phyloP scores from a whole-genome alignment of 2,113 vertebrate species.

The Pluvialis apricaria region DNA sequence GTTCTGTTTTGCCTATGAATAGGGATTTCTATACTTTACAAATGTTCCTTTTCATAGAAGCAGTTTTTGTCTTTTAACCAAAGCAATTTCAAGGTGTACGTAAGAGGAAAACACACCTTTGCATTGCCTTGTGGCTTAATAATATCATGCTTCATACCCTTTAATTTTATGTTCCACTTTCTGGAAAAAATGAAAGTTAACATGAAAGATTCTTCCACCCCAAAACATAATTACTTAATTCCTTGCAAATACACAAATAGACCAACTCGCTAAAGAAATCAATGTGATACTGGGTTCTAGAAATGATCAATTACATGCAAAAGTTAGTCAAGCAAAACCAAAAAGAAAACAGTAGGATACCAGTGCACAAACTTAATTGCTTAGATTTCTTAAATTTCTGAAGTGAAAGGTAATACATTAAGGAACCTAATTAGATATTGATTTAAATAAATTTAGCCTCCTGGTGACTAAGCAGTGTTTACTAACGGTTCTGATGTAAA shows the following conservation, averaged over 20 bases:
- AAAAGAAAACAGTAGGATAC: not conserved
- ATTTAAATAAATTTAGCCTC: conserved; percentile 57
- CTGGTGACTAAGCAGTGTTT: conserved; percentile 21
- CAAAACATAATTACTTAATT: not conserved
- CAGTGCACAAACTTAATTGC: conserved; percentile 26
- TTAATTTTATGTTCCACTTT: not conserved
- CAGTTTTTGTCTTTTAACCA: not conserved
- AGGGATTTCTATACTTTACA: not conserved
- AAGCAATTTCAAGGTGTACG: not conserved
- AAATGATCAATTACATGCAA: conserved; percentile 4
- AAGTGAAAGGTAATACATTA: conserved; percentile 52
- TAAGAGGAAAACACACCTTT: not conserved
- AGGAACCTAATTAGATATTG: conserved; percentile 58
- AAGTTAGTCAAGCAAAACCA: conserved; percentile 23
- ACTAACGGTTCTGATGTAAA: conserved; percentile 35
- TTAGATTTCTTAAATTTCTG: conserved; percentile 52
- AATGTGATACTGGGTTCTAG: not conserved
- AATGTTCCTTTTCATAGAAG: not conserved
- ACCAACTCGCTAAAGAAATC: conserved; percentile 12
- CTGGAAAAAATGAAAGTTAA: not conserved
- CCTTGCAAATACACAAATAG: not conserved
- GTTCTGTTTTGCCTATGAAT: not conserved
- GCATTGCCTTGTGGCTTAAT: not conserved
- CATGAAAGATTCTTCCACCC: not conserved
- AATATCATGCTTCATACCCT: not conserved